Conservation (phyloP, 2,888 invertebrate species). For the Drosophila infuscata region DNA sequence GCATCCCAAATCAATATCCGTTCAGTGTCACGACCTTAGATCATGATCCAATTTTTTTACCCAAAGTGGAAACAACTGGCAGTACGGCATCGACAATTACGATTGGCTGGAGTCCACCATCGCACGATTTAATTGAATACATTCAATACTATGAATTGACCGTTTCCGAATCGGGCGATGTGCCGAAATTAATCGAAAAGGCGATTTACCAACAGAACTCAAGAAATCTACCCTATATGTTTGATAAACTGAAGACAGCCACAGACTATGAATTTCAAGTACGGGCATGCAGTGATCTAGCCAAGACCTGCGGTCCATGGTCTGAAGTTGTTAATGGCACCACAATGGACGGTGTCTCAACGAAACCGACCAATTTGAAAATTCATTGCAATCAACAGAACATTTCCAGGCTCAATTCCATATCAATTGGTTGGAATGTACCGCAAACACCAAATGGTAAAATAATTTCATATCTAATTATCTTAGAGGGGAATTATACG, state of each 20-base stretch:
- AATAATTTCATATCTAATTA: constrained; percentile 91
- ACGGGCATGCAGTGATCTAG: constrained; percentile 92
- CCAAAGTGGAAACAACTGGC: constrained; percentile 91
- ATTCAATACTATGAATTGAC: constrained; percentile 92
- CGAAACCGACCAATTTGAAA: constrained; percentile 89
- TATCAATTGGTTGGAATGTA: constrained; percentile 90
- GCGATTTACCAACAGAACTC: constrained; percentile 89
- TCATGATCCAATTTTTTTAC: constrained; percentile 91
- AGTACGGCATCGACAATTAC: constrained; percentile 90
- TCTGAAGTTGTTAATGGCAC: constrained; percentile 92
- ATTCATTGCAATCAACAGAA: constrained; percentile 89
- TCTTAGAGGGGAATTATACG: constrained; percentile 86
- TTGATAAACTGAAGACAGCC: constrained; percentile 90
- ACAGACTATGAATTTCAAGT: constrained; percentile 93
- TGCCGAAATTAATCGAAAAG: constrained; percentile 86
- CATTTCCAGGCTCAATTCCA: constrained; percentile 86
- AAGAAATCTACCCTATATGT: constrained; percentile 91
- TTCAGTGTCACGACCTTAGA: constrained; percentile 88
- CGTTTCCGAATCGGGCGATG: constrained; percentile 87
- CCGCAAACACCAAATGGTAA: constrained; percentile 91
- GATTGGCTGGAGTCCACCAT: constrained; percentile 91
- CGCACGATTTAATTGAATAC: constrained; percentile 88
- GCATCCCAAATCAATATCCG: constrained; percentile 86
- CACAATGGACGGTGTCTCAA: constrained; percentile 93
- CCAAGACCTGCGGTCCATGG: constrained; percentile 91